Evolutionary conservation across 2,888 invertebrate species (phyloP).

Genomic region (Epistrophe eligans): DNA sequence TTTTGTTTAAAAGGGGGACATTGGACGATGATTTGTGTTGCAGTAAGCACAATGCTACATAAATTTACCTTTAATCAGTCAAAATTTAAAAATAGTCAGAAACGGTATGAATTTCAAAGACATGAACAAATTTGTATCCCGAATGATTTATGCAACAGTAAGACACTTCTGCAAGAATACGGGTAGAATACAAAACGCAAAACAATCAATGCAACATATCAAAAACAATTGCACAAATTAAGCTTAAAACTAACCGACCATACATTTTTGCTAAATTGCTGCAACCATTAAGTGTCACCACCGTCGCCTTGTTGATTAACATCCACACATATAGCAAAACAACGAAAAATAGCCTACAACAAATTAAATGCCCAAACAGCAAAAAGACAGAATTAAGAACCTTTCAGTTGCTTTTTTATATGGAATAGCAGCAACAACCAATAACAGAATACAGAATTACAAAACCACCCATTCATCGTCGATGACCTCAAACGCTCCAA

Average conservation of each 20-base stretch:
- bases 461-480: constrained; percentile 26
- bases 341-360: background rate
- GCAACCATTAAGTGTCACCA: constrained; percentile 42
- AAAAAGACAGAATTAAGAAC: background rate
- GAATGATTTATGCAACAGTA: background rate
- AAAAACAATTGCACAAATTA: background rate
- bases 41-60: too few relatives aligned
- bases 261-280: constrained; percentile 7
- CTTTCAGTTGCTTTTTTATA: background rate
- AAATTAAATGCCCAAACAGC: constrained; percentile 9
- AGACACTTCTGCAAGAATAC: background rate
- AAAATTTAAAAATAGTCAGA: too few relatives aligned
- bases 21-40: too few relatives aligned
- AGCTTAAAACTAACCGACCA: background rate
- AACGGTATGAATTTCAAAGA: too few relatives aligned
- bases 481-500: constrained; percentile 26
- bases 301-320: background rate
- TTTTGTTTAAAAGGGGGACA: too few relatives aligned
- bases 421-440: background rate
- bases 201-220: background rate
- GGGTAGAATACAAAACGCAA: background rate
- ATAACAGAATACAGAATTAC: background rate
- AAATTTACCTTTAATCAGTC: too few relatives aligned
- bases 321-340: background rate
- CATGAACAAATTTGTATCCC: too few relatives aligned